Conservation (phyloP, 1,140 invertebrate genomes). For the Papilio machaon region DNA sequence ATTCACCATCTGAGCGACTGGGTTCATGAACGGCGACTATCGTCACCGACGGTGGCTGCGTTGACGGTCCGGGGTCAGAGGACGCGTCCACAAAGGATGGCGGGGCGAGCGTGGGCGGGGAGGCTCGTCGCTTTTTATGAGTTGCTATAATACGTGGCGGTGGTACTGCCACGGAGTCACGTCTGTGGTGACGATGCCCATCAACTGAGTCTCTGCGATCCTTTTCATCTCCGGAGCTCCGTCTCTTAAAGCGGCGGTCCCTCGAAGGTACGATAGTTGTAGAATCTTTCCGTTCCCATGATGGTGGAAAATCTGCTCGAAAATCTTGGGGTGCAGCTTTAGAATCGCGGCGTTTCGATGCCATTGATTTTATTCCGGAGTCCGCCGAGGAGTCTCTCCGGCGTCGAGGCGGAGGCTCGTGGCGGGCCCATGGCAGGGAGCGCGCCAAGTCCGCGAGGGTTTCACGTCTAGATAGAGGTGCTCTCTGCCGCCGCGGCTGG, state of each 20-base stretch:
- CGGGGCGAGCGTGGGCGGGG: conserved; percentile 82
- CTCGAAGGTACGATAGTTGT: conserved; percentile 73
- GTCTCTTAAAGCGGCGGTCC: conserved; percentile 78
- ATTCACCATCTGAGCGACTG: conserved; percentile 81
- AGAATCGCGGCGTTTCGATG: conserved; percentile 87
- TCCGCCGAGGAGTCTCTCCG: conserved; percentile 91
- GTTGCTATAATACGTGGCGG: conserved; percentile 84
- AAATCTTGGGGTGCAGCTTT: conserved; percentile 86
- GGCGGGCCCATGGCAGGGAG: conserved; percentile 88
- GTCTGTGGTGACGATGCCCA: conserved; percentile 74
- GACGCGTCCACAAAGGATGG: conserved; percentile 91
- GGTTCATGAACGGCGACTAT: conserved; percentile 75
- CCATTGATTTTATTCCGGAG: conserved; percentile 89
- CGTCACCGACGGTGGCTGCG: conserved; percentile 79
- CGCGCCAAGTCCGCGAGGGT: conserved; percentile 91
- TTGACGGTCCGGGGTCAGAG: conserved; percentile 84
- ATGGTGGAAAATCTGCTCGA: conserved; percentile 86
- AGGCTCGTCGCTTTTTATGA: conserved; percentile 86
- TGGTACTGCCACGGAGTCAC: conserved; percentile 85
- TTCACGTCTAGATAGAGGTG: conserved; percentile 90
- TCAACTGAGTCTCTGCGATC: conserved; percentile 76
- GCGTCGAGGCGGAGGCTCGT: conserved; percentile 84
- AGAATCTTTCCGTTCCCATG: conserved; percentile 86
- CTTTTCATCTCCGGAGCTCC: conserved; percentile 81
- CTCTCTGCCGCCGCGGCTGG: conserved; percentile 83